Percentiles rank a stretch among this genome's conserved stretches.
phyloP scores from a whole-genome alignment of 2,888 invertebrate genomes.

The Pristionchus fissidentatus region DNA sequence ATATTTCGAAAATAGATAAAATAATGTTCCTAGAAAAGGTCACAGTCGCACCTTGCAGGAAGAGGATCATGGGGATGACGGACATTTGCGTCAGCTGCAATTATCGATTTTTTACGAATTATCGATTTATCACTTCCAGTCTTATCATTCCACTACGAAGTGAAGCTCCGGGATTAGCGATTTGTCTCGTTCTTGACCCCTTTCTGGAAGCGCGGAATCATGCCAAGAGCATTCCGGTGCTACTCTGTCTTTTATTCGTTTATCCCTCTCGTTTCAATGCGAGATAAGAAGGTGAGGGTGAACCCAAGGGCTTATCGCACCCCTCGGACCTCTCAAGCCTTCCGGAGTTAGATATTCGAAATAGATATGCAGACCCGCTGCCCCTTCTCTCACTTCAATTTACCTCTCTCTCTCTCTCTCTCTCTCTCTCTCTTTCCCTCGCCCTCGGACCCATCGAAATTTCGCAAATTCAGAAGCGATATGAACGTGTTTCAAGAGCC shows the following conservation, averaged over 20 bases:
- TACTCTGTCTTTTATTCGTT: not conserved
- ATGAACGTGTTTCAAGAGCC: constrained; percentile 39
- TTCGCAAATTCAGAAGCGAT: not conserved
- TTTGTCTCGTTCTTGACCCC: no score
- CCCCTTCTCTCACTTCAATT: not conserved
- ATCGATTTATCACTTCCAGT: constrained; percentile 13
- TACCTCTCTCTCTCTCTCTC: not conserved
- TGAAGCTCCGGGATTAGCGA: no score
- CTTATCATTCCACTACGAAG: no score
- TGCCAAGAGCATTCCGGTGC: no score
- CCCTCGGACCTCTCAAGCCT: no score
- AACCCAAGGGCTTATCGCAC: not conserved
- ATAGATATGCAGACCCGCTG: constrained; percentile 42
- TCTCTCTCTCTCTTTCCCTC: not conserved
- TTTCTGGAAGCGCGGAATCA: no score
- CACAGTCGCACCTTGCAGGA: constrained; percentile 73
- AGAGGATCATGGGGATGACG: constrained; percentile 77
- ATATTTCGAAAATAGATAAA: no score
- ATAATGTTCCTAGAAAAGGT: no score
- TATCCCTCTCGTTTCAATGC: not conserved
- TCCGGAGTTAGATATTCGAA: not conserved
- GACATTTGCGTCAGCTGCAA: constrained; percentile 77
- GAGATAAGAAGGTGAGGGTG: not conserved
- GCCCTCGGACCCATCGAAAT: not conserved
- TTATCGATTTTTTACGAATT: not conserved